Base-by-base conservation (phyloP, 2,797 vertebrate species). In the Gymnothorax javanicus region DNA sequence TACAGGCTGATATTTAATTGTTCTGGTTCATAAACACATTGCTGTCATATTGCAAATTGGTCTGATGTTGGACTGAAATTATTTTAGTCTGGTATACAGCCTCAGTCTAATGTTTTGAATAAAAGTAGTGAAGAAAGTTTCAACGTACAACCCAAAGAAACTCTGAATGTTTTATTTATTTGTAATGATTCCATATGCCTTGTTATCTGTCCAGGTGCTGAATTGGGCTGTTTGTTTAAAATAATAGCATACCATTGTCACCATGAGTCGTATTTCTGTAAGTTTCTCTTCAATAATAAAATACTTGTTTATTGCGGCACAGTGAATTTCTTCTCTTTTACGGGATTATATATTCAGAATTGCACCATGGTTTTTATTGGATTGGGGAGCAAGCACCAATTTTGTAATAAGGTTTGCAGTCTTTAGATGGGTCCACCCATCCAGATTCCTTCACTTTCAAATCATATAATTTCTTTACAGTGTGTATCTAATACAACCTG, bases 201-300 rank as follows among this genome's bases (percentile, higher is more conserved):
- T 75, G 25, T 75, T 64, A 17, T 67, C 4, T n/a, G 23, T 67
- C 23, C 62, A 67, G 23, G 60, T 62, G 20, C 9, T 5, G 20
- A 67, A 67, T n/a, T 7, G 20, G n/a, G 62, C 4, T 73, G 33
- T 73, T 73, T 73, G 27, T 73, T 73, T 25, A 73, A 27, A 73
- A 75, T 0, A 75, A 50, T 17, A 33, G 33, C 33, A 50, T 50
- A 75, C 13, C 27, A 43, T 43, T 43, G 33, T 71, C 69, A 59
- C 58, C 5, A 77, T 77, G 73, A 77, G 73, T 77, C 50, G 75
- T 54, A 79, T 79, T 79, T 79, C 75, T 54, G 75, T 79, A 54
- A 23, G 75, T 54, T 20, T 79, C 20, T 79, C 33, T 75, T 13
- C 13, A 20, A 54, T 20, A 79, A 79, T 79, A 79, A 79, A 79